Base-by-base conservation (phyloP, 2,113 vertebrate genomes). In the Antechinus stuartii region DNA sequence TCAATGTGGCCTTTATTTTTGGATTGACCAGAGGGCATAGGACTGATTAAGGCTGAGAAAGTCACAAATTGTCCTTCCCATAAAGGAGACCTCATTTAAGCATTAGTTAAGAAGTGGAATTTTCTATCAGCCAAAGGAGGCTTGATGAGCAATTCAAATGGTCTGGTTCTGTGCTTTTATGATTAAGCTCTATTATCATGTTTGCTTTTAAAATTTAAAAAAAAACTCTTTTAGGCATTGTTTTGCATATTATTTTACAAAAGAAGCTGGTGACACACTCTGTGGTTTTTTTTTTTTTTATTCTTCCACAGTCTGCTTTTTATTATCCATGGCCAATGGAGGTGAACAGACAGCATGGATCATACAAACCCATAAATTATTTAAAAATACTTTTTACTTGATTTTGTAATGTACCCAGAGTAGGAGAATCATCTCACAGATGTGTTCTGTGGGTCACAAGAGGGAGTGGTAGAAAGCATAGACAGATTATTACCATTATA, bases 221-320 rank as follows among this genome's bases (percentile, higher is more conserved):
- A 93, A 89, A 91, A 90, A 96, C 92, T 95, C 96, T 57, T 56
- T 96, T 61, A 90, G 93, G 93, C 84, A 9, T 92, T 90, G 57
- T 91, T 97, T 97, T 96, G 96, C 92, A 7, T 95, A 96, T 91
- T 54, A 55, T 5, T 96, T 97, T 97, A 49, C 94, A 95, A 54
- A 94, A 91, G 49, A 92, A 93, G 89, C 76, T 46, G 91, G 84
- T 52, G 96, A 76, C 52, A 22, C 61, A 57, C 49, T 76, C 54
- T 92, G 55, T 92, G 53, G 27, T 35, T 56, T 94, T 95, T 76
- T 90, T 96, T 91, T 94, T 92, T 52, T 52, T 24, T 96, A 94
- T 94, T 84, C 35, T 84, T 84, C n/a, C 57, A 1, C 0, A 55
- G 27, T 76, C 0, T 0, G 14, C 47, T 95, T 54, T 92, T 95